These are phyloP conservation scores for Erebia ligea DNA, from an alignment of 2,888 invertebrate species.

Conservation along the genomic window DNA sequence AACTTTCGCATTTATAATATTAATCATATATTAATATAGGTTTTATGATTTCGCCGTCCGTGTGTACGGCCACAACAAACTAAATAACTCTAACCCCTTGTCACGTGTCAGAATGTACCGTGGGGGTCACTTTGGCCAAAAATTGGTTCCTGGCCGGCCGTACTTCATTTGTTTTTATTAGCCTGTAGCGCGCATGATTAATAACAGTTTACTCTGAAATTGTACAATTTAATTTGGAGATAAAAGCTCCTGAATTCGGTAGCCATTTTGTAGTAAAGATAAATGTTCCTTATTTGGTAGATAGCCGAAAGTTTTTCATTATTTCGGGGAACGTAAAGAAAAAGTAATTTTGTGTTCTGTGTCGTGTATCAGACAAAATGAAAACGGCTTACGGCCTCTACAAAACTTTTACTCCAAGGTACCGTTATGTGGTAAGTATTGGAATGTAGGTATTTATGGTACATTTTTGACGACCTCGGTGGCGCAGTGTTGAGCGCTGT, in stretches of 20 bases:
- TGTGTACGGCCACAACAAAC: slow-evolving; percentile 38
- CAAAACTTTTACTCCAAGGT: background rate
- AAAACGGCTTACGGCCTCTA: background rate
- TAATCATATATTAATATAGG: background rate
- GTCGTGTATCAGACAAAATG: background rate
- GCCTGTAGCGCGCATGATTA: slow-evolving; percentile 21
- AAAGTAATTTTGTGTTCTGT: background rate
- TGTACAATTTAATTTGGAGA: slow-evolving; percentile 13
- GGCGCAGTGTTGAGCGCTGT: too few species aligned
- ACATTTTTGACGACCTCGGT: too few species aligned
- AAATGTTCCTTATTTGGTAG: background rate
- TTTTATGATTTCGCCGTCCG: background rate
- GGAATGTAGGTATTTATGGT: too few species aligned
- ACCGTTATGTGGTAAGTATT: too few species aligned
- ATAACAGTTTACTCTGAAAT: slow-evolving; percentile 15
- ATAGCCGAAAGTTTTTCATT: background rate
- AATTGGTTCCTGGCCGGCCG: slow-evolving; percentile 37
- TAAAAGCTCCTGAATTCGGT: slow-evolving; percentile 10
- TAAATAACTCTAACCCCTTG: slow-evolving; percentile 45
- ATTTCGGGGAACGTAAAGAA: background rate
- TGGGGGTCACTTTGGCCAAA: slow-evolving; percentile 39
- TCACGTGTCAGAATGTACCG: slow-evolving; percentile 43
- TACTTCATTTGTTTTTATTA: slow-evolving; percentile 41
- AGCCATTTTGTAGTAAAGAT: background rate
- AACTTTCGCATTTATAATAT: too few species aligned